These are phyloP conservation scores for Schizopygopsis pylzovi DNA, from an alignment of 2,797 vertebrate genomes.

Conservation along the genomic window DNA sequence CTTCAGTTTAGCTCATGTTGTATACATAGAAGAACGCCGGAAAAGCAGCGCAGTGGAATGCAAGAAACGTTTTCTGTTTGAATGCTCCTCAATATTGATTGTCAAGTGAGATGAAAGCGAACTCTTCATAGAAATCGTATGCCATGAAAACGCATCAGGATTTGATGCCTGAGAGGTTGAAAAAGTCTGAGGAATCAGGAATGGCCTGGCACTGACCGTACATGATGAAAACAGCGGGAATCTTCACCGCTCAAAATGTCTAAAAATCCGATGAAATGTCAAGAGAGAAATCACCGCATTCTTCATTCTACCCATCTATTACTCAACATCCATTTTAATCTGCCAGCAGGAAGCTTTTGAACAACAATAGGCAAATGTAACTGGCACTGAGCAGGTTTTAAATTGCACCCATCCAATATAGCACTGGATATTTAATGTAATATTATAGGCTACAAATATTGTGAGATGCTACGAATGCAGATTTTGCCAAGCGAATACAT, in stretches of 20 bases:
- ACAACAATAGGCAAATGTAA: slow-evolving; percentile 13
- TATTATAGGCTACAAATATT: neutral
- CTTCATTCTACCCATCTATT: neutral
- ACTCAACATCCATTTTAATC: slow-evolving; percentile 13
- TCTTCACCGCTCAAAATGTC: slow-evolving; percentile 32
- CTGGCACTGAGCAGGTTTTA: slow-evolving; percentile 15
- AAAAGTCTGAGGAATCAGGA: neutral
- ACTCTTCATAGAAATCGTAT: neutral
- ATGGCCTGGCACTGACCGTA: slow-evolving; percentile 6
- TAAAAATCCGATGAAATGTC: slow-evolving; percentile 27
- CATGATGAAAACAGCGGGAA: neutral
- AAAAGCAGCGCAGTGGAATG: neutral
- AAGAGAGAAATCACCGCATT: neutral
- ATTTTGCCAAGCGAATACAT: neutral
- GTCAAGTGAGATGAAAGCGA: neutral
- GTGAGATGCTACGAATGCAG: slow-evolving; percentile 7
- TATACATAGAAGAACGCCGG: neutral
- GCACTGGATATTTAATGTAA: slow-evolving; percentile 6
- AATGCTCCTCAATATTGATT: neutral
- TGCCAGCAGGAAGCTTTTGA: neutral
- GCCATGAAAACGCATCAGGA: neutral
- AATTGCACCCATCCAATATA: slow-evolving; percentile 11
- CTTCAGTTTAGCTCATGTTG: neutral
- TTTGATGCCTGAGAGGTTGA: slow-evolving; percentile 8
- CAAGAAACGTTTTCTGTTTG: neutral